Conservation (phyloP, 2,888 invertebrate species). For the Acleris literana region DNA sequence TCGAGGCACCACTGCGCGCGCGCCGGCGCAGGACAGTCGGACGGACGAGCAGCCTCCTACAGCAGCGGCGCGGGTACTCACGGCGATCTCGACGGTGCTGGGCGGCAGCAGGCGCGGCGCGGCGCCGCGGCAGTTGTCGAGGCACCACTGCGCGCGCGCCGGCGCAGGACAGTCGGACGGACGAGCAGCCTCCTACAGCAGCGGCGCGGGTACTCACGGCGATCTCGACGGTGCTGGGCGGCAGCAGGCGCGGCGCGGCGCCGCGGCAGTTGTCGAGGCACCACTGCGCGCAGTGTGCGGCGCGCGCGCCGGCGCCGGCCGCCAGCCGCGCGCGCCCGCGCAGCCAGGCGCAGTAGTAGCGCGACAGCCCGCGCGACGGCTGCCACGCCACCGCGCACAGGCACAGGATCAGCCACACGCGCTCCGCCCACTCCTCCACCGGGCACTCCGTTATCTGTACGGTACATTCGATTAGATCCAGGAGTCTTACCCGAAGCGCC, state of each 20-base stretch:
- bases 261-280: constrained; percentile 96
- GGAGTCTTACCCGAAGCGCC: no score
- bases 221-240: constrained; percentile 96
- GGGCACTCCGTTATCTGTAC: constrained; percentile 91
- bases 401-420: constrained; percentile 94
- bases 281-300: constrained; percentile 95
- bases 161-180: no score
- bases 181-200: no score
- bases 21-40: no score
- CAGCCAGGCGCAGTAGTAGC: constrained; percentile 87
- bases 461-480: no score
- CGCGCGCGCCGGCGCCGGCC: constrained; percentile 55
- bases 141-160: no score
- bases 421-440: constrained; percentile 90
- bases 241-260: constrained; percentile 91
- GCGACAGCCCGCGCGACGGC: constrained; percentile 91
- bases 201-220: constrained; percentile 85
- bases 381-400: constrained; percentile 96
- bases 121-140: no score
- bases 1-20: no score
- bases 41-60: no score
- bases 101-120: no score
- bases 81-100: no score
- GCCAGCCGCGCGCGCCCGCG: constrained; percentile 57
- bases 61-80: no score